Percentiles rank a stretch among this genome's conserved stretches.
These are phyloP conservation scores for Psilanteris sp. DNA, from an alignment of 1,140 invertebrate genomes.

Conservation along the genomic window DNA sequence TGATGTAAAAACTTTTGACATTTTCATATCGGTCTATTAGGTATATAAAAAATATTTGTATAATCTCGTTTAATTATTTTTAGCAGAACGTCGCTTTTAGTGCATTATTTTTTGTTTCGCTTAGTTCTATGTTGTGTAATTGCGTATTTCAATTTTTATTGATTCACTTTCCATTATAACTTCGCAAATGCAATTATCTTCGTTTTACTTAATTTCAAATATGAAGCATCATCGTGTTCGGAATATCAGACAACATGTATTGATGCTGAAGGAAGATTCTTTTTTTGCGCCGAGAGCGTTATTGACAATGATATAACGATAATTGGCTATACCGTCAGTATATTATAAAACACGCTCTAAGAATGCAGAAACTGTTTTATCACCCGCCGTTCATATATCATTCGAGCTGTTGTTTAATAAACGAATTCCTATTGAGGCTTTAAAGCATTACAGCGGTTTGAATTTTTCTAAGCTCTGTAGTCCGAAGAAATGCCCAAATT, in stretches of 20 bases:
- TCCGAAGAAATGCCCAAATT: too few relatives aligned
- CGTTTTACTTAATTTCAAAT: slow-evolving; percentile 13
- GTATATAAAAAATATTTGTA: too few relatives aligned
- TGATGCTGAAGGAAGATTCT: slow-evolving; percentile 12
- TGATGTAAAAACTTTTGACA: not conserved
- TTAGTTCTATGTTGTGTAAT: too few relatives aligned
- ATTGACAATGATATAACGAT: slow-evolving; percentile 23
- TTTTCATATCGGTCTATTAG: too few relatives aligned
- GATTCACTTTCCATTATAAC: slow-evolving; percentile 20
- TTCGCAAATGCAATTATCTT: slow-evolving; percentile 24
- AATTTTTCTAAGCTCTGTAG: too few relatives aligned
- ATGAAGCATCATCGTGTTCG: slow-evolving; percentile 4
- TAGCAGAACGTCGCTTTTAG: too few relatives aligned
- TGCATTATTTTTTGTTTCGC: too few relatives aligned
- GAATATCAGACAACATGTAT: slow-evolving; percentile 14
- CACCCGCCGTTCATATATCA: slow-evolving; percentile 55
- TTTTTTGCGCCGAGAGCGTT: slow-evolving; percentile 17
- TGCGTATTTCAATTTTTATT: slow-evolving; percentile 13
- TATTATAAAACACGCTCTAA: slow-evolving; percentile 50
- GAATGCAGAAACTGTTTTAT: slow-evolving; percentile 57
- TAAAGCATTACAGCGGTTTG: too few relatives aligned
- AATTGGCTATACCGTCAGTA: slow-evolving; percentile 40
- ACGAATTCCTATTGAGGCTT: slow-evolving; percentile 24
- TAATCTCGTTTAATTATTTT: too few relatives aligned
- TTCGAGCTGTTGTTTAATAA: slow-evolving; percentile 34